Evolutionary conservation across 2,113 vertebrate species (phyloP).

Genomic region (Gallinago undulata): DNA sequence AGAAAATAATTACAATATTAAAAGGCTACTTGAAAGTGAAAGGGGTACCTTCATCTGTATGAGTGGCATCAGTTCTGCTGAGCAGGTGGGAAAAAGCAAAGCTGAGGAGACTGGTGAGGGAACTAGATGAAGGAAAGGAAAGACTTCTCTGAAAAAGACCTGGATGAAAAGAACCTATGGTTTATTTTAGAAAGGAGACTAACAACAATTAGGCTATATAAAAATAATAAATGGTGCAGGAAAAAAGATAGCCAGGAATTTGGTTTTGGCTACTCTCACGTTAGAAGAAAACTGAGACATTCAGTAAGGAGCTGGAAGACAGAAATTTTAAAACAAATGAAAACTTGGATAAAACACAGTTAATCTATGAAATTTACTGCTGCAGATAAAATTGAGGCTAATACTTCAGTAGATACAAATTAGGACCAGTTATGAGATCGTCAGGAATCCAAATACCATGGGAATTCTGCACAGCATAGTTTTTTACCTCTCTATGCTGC

Average conservation of each 20-base stretch:
- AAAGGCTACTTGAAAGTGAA: background rate
- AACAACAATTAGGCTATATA: background rate
- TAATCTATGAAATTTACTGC: background rate
- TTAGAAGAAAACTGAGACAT: background rate
- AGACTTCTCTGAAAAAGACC: background rate
- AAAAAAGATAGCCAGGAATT: background rate
- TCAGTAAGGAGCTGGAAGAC: background rate
- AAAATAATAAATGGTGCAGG: background rate
- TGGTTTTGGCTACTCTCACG: background rate
- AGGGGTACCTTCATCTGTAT: background rate
- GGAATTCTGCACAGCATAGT: background rate
- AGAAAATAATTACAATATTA: background rate
- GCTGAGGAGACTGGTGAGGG: background rate
- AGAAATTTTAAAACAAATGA: background rate
- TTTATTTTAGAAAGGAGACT: background rate
- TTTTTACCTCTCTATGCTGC: background rate
- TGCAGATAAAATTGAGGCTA: background rate
- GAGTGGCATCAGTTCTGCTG: background rate
- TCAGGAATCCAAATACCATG: background rate
- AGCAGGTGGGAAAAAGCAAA: background rate
- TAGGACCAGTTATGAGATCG: background rate
- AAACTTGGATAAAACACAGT: background rate
- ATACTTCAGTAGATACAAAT: background rate
- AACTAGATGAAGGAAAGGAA: background rate
- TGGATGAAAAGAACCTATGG: background rate